phyloP scores from a whole-genome alignment of 2,113 vertebrate genomes.

The Bos taurus region DNA sequence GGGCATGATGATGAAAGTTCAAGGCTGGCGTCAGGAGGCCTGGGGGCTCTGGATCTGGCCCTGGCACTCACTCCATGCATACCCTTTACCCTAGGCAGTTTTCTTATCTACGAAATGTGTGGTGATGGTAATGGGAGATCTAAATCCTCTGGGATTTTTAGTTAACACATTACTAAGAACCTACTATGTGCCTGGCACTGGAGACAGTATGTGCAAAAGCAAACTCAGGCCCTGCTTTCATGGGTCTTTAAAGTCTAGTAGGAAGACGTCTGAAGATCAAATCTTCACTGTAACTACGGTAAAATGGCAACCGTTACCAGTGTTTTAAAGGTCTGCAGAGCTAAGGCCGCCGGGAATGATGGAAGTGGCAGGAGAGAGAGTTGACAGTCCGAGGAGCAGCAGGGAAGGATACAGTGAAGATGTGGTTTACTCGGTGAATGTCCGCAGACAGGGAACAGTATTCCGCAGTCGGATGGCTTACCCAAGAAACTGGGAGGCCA shows the following conservation, averaged over 20 bases:
- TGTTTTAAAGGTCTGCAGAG: neutral
- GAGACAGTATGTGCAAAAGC: neutral
- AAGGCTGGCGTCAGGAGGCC: conserved; percentile 10
- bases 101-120: neutral
- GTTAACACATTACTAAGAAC: neutral
- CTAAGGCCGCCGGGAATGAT: neutral
- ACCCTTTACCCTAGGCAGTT: neutral
- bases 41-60: neutral
- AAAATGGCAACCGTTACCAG: neutral
- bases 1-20: neutral
- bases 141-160: neutral
- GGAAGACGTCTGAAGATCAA: neutral
- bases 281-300: neutral
- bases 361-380: neutral
- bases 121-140: neutral
- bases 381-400: neutral
- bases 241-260: neutral
- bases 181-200: neutral
- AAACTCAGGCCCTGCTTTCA: neutral
- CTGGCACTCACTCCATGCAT: neutral
- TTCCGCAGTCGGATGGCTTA: neutral
- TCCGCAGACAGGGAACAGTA: neutral
- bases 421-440: neutral
- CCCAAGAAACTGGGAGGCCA: neutral
- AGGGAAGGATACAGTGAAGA: neutral